A percentile compares a stretch with the other conserved stretches of the same genome.
Conservation (phyloP, 1,140 invertebrate genomes). For the Calycopis cecrops region DNA sequence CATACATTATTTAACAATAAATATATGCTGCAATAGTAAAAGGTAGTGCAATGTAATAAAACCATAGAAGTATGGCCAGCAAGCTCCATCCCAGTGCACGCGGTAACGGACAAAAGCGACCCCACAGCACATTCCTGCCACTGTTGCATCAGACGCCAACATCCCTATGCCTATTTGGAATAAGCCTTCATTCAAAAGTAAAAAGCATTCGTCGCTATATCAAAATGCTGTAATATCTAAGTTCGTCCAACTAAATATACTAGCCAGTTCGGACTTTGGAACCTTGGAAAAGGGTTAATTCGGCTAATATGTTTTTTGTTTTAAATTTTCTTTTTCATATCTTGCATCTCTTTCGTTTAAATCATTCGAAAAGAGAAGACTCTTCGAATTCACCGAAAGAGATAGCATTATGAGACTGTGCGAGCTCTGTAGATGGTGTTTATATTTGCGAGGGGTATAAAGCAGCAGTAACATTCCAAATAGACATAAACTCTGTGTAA, state of each 20-base stretch:
- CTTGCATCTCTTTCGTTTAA: too few relatives aligned
- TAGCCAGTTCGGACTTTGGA: too few relatives aligned
- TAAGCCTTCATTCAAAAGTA: neutral
- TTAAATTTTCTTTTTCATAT: too few relatives aligned
- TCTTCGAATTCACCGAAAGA: too few relatives aligned
- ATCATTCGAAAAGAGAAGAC: too few relatives aligned
- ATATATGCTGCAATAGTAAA: constrained; percentile 25
- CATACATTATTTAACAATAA: constrained; percentile 9
- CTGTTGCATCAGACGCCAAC: constrained; percentile 6
- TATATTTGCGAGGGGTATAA: neutral
- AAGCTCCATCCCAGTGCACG: constrained; percentile 59
- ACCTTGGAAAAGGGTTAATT: too few relatives aligned
- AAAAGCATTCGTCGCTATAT: too few relatives aligned
- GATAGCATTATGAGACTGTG: too few relatives aligned
- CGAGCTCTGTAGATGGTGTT: neutral
- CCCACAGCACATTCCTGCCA: constrained; percentile 17
- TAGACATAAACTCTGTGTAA: constrained; percentile 35
- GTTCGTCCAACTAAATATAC: too few relatives aligned
- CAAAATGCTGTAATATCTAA: too few relatives aligned
- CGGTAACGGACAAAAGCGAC: constrained; percentile 36
- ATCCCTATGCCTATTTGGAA: constrained; percentile 45
- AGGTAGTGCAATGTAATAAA: constrained; percentile 17
- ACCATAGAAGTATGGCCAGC: constrained; percentile 39
- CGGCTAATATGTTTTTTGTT: too few relatives aligned
- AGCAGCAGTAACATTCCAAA: constrained; percentile 34